A percentile compares a stretch with the other conserved stretches of the same genome.
phyloP scores from a whole-genome alignment of 2,797 vertebrate genomes.

The Margarornis squamiger region DNA sequence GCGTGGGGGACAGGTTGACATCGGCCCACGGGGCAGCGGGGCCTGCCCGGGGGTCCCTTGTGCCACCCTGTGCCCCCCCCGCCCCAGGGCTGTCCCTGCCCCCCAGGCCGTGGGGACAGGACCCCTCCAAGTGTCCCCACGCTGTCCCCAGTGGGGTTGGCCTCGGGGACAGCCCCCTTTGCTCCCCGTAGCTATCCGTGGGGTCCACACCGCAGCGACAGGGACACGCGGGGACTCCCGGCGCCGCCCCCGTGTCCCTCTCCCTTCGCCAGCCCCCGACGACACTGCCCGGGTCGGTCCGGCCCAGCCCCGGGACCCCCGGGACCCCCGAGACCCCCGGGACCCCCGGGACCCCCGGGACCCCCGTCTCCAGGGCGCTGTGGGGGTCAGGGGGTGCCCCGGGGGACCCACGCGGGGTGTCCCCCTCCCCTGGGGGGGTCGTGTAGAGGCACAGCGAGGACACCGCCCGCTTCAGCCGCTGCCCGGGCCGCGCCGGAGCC shows the following conservation, averaged over 20 bases:
- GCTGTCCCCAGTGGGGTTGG: accelerated
- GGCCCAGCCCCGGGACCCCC: conserved; percentile 36
- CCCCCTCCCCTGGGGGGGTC: conserved; percentile 57
- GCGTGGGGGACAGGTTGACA: accelerated
- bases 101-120: accelerated
- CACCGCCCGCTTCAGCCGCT: conserved; percentile 85
- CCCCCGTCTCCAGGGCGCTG: too few species aligned
- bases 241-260: accelerated
- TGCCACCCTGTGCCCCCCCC: accelerated
- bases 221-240: background rate
- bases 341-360: too few species aligned
- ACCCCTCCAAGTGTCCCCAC: accelerated
- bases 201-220: accelerated
- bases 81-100: accelerated
- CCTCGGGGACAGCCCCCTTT: accelerated
- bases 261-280: background rate
- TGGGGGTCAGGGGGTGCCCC: too few species aligned
- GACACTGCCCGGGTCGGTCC: background rate
- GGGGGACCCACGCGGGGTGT: background rate
- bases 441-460: conserved; percentile 90
- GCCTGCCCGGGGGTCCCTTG: accelerated
- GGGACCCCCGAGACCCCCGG: too few species aligned
- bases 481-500: conserved; percentile 52
- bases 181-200: background rate
- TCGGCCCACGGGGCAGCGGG: accelerated